Evolutionary conservation across 35 echinoderm and acorn worm genomes (phyloP), one percentile per base, ranked within the genome.

Genomic region (Anneissia japonica): DNA sequence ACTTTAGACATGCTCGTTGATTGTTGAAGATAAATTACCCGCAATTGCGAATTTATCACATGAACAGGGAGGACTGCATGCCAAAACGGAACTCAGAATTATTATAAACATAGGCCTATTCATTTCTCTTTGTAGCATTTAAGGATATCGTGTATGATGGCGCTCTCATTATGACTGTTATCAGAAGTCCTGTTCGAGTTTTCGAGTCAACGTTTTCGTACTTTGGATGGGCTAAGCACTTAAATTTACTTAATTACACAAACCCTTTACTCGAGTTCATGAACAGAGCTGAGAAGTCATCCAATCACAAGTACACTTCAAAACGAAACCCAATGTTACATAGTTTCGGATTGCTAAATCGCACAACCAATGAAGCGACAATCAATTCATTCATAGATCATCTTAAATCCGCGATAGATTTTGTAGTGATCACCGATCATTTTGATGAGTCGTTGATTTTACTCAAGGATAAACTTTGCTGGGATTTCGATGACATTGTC

Each of bases 151-250:
- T 64, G 19, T 64, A 64, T 64, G 51, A 64, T 64, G 51, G 51
- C 51, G 51, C 51, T 23, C 51, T 64, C 51, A 23, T 64, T 23
- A 64, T 99, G 77, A 99, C 92, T 34, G 91, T 99, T 51, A 51
- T 99, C 13, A 74, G 96, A 12, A 92, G 94, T 87, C 96, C 96
- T 0, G 92, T 94, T 32, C 84, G 89, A 28, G 91, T 94, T 4
- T 99, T 94, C 84, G 96, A 99, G 87, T 94, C 92, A 35, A 86
- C 89, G n/a, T 99, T 99, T 64, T 94, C 89, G 10, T 99, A 99
- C 55, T 97, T 97, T 74, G 51, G 51, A 64, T 23, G 2, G 11
- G 51, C 51, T 16, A 64, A 64, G 51, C 5, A 64, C 26, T 64
- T 64, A 23, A 26, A 64, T 23, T 26, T 64, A 64, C 51, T 64